phyloP scores from a whole-genome alignment of 2,797 vertebrate genomes.

The Hypotaenidia okinawae region DNA sequence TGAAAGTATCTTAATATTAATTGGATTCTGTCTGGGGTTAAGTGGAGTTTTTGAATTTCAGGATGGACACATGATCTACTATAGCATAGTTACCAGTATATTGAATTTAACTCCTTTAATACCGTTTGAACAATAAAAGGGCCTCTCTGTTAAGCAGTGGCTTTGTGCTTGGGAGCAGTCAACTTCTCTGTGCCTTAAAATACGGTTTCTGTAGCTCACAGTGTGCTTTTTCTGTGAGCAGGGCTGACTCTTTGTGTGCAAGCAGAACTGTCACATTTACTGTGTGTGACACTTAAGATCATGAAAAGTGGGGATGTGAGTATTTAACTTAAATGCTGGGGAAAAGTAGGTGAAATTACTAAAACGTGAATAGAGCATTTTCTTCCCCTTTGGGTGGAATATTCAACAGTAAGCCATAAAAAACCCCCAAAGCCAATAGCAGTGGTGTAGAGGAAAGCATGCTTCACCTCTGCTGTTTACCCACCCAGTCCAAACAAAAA shows the following conservation, averaged over 20 bases:
- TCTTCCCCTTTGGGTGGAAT: neutral
- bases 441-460: neutral
- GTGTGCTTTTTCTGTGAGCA: neutral
- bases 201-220: neutral
- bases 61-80: neutral
- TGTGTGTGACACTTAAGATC: neutral
- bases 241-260: neutral
- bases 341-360: neutral
- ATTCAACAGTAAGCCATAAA: neutral
- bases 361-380: neutral
- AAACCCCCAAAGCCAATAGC: neutral
- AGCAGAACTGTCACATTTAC: slow-evolving; percentile 23
- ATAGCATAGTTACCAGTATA: neutral
- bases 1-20: slow-evolving; percentile 19
- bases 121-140: neutral
- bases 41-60: neutral
- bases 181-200: neutral
- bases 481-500: neutral
- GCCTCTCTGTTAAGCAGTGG: neutral
- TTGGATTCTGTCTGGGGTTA: neutral
- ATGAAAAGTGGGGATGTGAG: neutral
- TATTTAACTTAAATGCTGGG: neutral
- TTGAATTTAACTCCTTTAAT: neutral
- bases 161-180: neutral
- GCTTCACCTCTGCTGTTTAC: neutral